These are phyloP conservation scores for Geotrupes spiniger DNA, from an alignment of 2,888 invertebrate genomes.

Conservation along the genomic window DNA sequence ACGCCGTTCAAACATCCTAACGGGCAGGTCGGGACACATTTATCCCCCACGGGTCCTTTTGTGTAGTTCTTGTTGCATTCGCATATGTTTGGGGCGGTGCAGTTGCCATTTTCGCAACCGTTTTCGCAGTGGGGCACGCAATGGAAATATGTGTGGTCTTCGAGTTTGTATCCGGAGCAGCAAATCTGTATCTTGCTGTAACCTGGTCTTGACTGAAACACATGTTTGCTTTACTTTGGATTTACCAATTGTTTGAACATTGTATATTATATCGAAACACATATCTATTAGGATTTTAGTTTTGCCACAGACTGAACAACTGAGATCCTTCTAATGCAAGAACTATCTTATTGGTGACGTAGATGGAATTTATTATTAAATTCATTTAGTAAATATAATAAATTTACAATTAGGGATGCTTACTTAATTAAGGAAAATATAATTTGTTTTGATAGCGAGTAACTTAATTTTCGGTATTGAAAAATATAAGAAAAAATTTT, in stretches of 20 bases:
- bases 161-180: constrained; percentile 68
- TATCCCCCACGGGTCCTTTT: constrained; percentile 50
- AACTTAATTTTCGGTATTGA: too few relatives aligned
- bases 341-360: too few relatives aligned
- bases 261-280: too few relatives aligned
- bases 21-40: constrained; percentile 66
- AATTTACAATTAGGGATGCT: too few relatives aligned
- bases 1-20: constrained; percentile 66
- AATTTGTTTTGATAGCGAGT: too few relatives aligned
- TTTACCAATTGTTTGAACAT: neutral
- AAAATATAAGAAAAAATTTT: too few relatives aligned
- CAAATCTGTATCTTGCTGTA: constrained; percentile 67
- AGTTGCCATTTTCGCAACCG: constrained; percentile 68
- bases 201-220: constrained; percentile 57
- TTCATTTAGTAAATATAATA: too few relatives aligned
- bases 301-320: too few relatives aligned
- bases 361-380: too few relatives aligned
- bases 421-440: too few relatives aligned
- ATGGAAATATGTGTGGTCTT: constrained; percentile 54
- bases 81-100: constrained; percentile 65
- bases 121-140: constrained; percentile 64
- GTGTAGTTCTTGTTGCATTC: constrained; percentile 61
- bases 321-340: too few relatives aligned
- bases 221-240: neutral
- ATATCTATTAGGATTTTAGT: too few relatives aligned